Percentiles rank a stretch among this genome's conserved stretches.
Evolutionary conservation across 2,113 vertebrate species (phyloP).

Genomic region (Cryptomyrus ogoouensis): DNA sequence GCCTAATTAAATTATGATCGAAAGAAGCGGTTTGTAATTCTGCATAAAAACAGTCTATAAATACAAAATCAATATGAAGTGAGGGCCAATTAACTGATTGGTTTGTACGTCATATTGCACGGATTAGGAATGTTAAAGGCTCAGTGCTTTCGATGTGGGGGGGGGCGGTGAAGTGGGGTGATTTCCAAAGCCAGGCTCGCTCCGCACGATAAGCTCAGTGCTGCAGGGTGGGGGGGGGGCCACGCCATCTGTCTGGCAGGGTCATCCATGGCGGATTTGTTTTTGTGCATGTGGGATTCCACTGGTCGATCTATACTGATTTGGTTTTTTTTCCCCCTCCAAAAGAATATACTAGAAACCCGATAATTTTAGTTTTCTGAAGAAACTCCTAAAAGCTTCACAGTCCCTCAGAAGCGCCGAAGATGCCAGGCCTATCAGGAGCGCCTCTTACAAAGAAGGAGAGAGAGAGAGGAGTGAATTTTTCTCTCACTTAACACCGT

Average conservation of each 20-base stretch:
- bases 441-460: background rate
- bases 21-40: background rate
- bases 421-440: background rate
- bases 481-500: background rate
- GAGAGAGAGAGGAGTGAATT: background rate
- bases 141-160: background rate
- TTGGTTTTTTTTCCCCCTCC: background rate
- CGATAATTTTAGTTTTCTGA: background rate
- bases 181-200: background rate
- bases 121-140: background rate
- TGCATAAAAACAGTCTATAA: background rate
- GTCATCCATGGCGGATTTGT: background rate
- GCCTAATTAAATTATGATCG: constrained; percentile 1
- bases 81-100: background rate
- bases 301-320: background rate
- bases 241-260: background rate
- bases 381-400: background rate
- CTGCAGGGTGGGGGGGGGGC: background rate
- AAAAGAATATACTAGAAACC: background rate
- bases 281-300: background rate
- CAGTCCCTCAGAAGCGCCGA: background rate
- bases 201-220: background rate
- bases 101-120: background rate
- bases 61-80: background rate
- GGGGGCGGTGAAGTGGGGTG: background rate